A percentile compares a stretch with the other conserved stretches of the same genome.
Conservation (phyloP, 2,888 invertebrate genomes). For the Drosophila villosipedis region DNA sequence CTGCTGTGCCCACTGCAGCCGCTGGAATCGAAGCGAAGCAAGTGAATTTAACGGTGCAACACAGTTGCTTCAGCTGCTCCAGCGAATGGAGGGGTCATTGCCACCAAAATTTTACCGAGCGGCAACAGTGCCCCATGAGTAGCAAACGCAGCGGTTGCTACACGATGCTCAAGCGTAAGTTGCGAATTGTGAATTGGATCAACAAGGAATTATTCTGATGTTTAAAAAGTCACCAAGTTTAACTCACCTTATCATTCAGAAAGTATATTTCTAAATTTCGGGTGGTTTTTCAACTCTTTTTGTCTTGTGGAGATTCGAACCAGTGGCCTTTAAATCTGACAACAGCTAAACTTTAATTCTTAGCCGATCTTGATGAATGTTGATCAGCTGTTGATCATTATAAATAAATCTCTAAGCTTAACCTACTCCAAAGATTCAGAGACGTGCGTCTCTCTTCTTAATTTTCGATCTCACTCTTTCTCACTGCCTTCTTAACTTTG, state of each 20-base stretch:
- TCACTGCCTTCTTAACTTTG: neutral
- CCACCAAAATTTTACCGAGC: conserved; percentile 13
- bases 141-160: conserved; percentile 64
- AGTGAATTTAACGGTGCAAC: neutral
- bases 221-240: neutral
- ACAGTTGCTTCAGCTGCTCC: conserved; percentile 43
- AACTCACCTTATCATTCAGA: neutral
- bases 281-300: neutral
- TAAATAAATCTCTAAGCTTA: neutral
- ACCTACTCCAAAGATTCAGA: neutral
- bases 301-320: neutral
- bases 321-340: neutral
- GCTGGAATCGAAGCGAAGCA: neutral
- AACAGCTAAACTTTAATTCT: neutral
- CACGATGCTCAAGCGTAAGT: conserved; percentile 66
- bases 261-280: neutral
- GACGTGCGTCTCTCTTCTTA: neutral
- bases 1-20: neutral
- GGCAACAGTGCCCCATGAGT: conserved; percentile 14
- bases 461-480: neutral
- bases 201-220: neutral
- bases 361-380: neutral
- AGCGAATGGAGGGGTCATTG: conserved; percentile 37
- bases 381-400: neutral
- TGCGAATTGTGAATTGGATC: no score